These are phyloP conservation scores for Cephus pygmeus DNA, from an alignment of 2,888 invertebrate species.

Conservation along the genomic window DNA sequence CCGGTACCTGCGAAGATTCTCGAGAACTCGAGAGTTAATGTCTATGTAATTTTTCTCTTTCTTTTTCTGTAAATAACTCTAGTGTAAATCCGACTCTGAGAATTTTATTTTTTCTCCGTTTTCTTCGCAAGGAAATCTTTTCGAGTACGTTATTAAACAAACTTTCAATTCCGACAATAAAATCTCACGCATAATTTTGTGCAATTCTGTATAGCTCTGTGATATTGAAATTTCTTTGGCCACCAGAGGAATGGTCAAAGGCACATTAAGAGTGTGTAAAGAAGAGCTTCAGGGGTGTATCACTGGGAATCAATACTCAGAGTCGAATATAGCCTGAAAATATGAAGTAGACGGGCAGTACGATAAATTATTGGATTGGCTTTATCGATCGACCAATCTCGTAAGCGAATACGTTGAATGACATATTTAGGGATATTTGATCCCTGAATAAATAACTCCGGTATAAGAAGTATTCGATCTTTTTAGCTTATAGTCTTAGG, in stretches of 20 bases:
- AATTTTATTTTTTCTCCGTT: background rate
- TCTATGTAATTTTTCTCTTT: background rate
- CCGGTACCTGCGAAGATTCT: background rate
- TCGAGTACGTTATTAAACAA: background rate
- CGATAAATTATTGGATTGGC: background rate
- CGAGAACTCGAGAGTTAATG: background rate
- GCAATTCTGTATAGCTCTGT: constrained; percentile 30
- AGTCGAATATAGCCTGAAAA: constrained; percentile 15
- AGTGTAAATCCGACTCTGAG: background rate
- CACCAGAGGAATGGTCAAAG: constrained; percentile 4
- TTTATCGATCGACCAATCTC: background rate
- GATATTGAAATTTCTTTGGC: constrained; percentile 35
- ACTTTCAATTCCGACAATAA: background rate
- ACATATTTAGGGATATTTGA: background rate
- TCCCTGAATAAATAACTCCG: background rate
- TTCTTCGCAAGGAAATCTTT: background rate
- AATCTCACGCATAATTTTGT: background rate
- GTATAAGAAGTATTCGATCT: background rate
- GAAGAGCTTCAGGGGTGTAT: background rate
- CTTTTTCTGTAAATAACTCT: background rate
- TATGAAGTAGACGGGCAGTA: constrained; percentile 4
- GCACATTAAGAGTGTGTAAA: background rate
- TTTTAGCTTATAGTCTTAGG: constrained; percentile 45
- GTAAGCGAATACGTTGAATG: background rate
- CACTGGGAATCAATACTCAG: constrained; percentile 26